A percentile compares a stretch with the other conserved stretches of the same genome.
Evolutionary conservation across 2,888 invertebrate genomes (phyloP).

Genomic region (Drosophila dives): DNA sequence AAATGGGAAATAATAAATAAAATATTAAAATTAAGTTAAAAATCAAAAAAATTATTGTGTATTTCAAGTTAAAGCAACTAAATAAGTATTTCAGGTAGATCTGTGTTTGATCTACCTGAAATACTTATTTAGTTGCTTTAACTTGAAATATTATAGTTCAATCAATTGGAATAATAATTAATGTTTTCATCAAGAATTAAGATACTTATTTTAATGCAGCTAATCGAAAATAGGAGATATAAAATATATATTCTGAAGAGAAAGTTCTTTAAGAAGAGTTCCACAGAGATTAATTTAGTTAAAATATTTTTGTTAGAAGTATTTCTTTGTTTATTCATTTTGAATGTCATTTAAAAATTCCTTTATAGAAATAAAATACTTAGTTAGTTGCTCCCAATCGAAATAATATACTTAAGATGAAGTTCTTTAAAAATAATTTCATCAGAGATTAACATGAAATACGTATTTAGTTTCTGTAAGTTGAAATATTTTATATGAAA

Average conservation of each 20-base stretch:
- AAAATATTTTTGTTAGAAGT: too few species aligned
- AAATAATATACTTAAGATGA: too few species aligned
- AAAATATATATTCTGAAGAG: background rate
- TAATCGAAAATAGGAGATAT: background rate
- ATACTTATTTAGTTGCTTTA: background rate
- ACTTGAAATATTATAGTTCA: background rate
- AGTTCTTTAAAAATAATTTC: background rate
- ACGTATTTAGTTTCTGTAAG: background rate
- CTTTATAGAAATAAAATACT: too few species aligned
- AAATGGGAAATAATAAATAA: background rate
- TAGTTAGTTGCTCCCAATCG: too few species aligned
- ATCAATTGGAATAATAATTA: too few species aligned
- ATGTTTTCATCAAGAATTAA: too few species aligned
- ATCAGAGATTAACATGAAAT: rapidly evolving
- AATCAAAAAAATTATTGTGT: too few species aligned
- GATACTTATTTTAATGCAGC: background rate
- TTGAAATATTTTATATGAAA: background rate
- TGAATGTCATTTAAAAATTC: too few species aligned
- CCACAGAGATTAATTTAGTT: background rate
- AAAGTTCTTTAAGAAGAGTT: background rate
- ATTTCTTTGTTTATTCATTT: too few species aligned
- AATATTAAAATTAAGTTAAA: background rate
- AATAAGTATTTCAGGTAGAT: too few species aligned
- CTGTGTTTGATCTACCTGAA: background rate
- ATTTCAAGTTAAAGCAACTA: too few species aligned